Evolutionary conservation across 2,888 invertebrate species (phyloP).

Genomic region (Cheilosia urbana): DNA sequence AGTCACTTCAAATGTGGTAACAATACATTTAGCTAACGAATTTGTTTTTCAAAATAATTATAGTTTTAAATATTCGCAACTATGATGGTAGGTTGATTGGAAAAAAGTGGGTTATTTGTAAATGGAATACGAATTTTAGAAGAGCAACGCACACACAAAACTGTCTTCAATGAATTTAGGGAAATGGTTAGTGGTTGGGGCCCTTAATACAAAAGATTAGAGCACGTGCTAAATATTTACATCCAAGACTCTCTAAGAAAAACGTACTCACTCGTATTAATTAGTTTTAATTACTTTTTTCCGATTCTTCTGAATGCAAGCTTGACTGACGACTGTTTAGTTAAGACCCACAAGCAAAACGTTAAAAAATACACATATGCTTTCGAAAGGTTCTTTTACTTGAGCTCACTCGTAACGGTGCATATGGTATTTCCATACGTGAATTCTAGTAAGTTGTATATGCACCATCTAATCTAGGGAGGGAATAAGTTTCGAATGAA

Average conservation of each 20-base stretch:
- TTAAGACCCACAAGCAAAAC: too few species aligned
- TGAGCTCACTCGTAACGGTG: background rate
- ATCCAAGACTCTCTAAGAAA: background rate
- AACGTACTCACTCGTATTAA: background rate
- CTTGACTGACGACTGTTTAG: background rate
- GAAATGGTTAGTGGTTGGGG: too few species aligned
- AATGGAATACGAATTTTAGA: too few species aligned
- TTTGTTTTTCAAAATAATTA: too few species aligned
- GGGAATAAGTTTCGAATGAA: constrained; percentile 5
- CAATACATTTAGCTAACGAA: too few species aligned
- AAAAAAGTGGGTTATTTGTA: too few species aligned
- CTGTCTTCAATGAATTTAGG: too few species aligned
- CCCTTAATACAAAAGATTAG: too few species aligned
- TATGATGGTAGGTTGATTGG: too few species aligned
- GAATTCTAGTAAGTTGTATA: background rate
- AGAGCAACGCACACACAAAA: too few species aligned
- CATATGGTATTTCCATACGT: background rate
- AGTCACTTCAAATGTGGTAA: too few species aligned
- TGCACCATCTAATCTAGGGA: background rate
- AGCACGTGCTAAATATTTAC: background rate
- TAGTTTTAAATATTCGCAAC: too few species aligned
- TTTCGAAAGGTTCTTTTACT: background rate
- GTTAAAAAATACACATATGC: background rate
- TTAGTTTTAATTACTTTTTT: background rate
- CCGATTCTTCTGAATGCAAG: background rate